Percentiles rank a stretch among this genome's conserved stretches.
These are phyloP conservation scores for Pseudochirops corinnae DNA, from an alignment of 2,797 vertebrate genomes.

Conservation along the genomic window DNA sequence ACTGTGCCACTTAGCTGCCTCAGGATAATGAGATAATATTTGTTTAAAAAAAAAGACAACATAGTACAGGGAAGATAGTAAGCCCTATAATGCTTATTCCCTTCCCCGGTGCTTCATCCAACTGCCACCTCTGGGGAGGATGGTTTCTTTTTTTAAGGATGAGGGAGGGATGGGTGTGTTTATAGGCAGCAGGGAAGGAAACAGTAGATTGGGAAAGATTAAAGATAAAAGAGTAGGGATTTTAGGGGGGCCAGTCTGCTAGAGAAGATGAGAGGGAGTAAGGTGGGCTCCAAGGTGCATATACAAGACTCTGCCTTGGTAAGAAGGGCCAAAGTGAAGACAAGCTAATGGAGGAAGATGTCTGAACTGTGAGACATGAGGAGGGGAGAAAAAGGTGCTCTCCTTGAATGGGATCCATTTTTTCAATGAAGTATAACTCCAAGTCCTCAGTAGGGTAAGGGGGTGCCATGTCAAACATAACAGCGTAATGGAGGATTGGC, in stretches of 20 bases:
- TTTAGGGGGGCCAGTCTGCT: background rate
- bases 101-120: background rate
- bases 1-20: too few species aligned
- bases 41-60: background rate
- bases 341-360: background rate
- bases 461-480: background rate
- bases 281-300: background rate
- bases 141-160: background rate
- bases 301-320: too few species aligned
- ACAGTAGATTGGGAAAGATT: background rate
- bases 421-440: background rate
- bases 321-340: background rate
- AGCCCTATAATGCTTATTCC: background rate
- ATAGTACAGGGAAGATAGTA: background rate
- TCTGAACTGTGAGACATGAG: too few species aligned
- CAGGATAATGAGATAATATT: too few species aligned
- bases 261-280: background rate
- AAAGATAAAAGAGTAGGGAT: background rate
- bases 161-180: background rate
- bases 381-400: background rate
- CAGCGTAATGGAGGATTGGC: background rate
- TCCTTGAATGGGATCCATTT: background rate
- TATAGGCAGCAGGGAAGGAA: too few species aligned
- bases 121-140: background rate
- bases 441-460: background rate